Evolutionary conservation across 1,140 invertebrate species (phyloP).

Genomic region (Samia ricini): DNA sequence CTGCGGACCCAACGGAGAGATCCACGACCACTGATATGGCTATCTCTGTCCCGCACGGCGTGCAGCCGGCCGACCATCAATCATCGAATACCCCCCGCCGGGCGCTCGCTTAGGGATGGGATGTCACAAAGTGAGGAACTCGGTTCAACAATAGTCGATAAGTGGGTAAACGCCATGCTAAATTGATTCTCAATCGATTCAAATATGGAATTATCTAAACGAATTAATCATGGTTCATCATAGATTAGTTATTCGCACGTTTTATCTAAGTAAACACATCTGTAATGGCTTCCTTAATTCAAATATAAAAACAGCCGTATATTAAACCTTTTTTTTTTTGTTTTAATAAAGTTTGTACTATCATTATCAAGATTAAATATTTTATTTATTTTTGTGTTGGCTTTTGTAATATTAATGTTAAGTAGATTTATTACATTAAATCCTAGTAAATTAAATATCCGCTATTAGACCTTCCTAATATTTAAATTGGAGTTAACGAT

Average conservation of each 20-base stretch:
- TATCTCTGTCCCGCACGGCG: slow-evolving; percentile 37
- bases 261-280: background rate
- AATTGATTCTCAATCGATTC: slow-evolving; percentile 65
- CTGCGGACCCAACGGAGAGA: slow-evolving; percentile 48
- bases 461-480: background rate
- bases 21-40: slow-evolving; percentile 22
- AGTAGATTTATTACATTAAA: background rate
- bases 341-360: background rate
- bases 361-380: background rate
- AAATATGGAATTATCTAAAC: slow-evolving; percentile 23
- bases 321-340: background rate
- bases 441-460: background rate
- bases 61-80: slow-evolving; percentile 68
- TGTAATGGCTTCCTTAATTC: background rate
- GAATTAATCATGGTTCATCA: slow-evolving; percentile 6
- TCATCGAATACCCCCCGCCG: slow-evolving; percentile 70
- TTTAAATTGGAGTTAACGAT: background rate
- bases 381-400: no score
- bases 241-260: slow-evolving; percentile 29
- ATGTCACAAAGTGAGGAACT: slow-evolving; percentile 58
- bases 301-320: background rate
- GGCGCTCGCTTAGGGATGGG: slow-evolving; percentile 61
- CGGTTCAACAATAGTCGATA: slow-evolving; percentile 65
- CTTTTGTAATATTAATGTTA: no score
- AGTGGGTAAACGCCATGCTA: slow-evolving; percentile 66